Conservation (phyloP, 2,797 vertebrate species). For the Alca torda region DNA sequence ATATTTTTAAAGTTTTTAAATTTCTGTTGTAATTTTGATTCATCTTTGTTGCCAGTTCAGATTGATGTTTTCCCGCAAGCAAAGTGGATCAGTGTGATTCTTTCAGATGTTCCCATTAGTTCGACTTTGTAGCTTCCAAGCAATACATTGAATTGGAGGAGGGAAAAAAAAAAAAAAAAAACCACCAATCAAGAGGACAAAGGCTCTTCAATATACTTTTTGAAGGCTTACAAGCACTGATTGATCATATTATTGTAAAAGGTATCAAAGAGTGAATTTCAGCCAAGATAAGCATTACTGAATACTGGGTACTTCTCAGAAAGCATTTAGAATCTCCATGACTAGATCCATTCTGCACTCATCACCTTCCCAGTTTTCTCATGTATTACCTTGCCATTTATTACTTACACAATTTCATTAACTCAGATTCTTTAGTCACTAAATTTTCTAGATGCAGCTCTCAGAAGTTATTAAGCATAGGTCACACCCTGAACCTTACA, state of each 20-base stretch:
- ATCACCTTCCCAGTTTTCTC: not conserved
- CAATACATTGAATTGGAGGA: not conserved
- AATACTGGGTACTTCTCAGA: not conserved
- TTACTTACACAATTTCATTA: not conserved
- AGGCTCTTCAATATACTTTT: not conserved
- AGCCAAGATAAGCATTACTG: not conserved
- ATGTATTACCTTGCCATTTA: not conserved
- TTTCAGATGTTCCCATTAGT: not conserved
- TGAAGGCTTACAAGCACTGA: not conserved
- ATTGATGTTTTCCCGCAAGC: not conserved
- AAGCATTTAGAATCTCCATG: not conserved
- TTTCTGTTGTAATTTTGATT: not conserved
- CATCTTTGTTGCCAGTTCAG: not conserved
- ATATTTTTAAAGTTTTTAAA: not conserved
- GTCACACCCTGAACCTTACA: not conserved
- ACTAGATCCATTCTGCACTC: not conserved
- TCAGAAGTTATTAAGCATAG: not conserved
- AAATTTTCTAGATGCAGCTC: not conserved
- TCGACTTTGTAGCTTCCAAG: not conserved
- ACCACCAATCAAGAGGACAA: not conserved
- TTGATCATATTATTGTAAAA: not conserved
- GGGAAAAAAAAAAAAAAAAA: not conserved
- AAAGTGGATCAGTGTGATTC: not conserved
- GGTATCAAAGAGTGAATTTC: not conserved
- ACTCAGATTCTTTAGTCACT: not conserved